Percentiles rank a stretch among this genome's conserved stretches.
Evolutionary conservation across 2,113 vertebrate genomes (phyloP).

Genomic region (Thryonomys swinderianus): DNA sequence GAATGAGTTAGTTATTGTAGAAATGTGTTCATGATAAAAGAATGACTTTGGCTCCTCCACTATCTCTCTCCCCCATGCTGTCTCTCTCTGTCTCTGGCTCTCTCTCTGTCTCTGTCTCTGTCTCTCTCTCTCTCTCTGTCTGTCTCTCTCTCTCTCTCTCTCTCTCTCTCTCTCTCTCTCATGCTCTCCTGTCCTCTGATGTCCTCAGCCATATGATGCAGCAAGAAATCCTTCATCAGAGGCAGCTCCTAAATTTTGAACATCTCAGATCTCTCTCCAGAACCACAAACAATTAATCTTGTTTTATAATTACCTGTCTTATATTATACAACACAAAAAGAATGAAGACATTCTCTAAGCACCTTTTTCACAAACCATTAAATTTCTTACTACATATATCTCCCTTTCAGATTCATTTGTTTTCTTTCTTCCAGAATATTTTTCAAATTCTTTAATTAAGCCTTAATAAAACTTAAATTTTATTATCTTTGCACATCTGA

Average conservation of each 20-base stretch:
- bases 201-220: not conserved
- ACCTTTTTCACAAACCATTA: not conserved
- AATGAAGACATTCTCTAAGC: not conserved
- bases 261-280: not conserved
- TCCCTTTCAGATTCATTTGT: not conserved
- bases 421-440: constrained; percentile 40
- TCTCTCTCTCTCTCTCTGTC: not conserved
- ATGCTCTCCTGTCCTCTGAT: not conserved
- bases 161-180: not conserved
- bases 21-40: not conserved
- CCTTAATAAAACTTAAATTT: constrained; percentile 15
- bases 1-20: not conserved
- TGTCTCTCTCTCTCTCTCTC: not conserved
- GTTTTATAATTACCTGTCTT: not conserved
- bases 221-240: not conserved
- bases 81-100: not conserved
- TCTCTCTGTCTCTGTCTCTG: too few relatives aligned
- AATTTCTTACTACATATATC: not conserved
- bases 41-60: too few relatives aligned
- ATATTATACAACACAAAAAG: not conserved
- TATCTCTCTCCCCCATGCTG: not conserved
- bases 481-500: constrained; percentile 6
- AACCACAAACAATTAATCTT: not conserved
- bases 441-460: constrained; percentile 23
- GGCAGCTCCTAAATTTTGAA: not conserved